A percentile compares a stretch with the other conserved stretches of the same genome.
Evolutionary conservation across 2,113 vertebrate genomes (phyloP).

Genomic region (Charina bottae): DNA sequence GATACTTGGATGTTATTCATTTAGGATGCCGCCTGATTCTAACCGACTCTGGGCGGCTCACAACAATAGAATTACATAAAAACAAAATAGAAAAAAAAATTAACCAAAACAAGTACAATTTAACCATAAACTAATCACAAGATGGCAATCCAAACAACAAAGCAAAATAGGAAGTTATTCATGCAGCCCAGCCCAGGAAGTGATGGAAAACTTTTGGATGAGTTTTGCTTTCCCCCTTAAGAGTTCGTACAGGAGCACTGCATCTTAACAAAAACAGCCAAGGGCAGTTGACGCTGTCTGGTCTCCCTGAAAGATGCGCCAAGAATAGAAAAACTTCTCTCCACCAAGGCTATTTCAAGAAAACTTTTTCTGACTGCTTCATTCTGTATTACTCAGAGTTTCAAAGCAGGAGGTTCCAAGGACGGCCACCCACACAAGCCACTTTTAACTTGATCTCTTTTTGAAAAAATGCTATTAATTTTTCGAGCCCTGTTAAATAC

Average conservation of each 20-base stretch:
- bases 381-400: neutral
- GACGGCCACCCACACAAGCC: rapidly evolving
- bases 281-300: neutral
- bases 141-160: neutral
- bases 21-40: neutral
- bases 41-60: neutral
- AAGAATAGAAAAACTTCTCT: neutral
- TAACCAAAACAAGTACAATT: neutral
- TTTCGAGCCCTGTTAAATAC: neutral
- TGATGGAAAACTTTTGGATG: neutral
- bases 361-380: neutral
- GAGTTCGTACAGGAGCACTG: neutral
- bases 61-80: neutral
- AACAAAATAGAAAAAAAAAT: neutral
- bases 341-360: neutral
- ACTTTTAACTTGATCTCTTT: neutral
- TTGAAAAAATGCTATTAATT: neutral
- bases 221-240: neutral
- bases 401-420: rapidly evolving
- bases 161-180: neutral
- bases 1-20: too few relatives aligned
- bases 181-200: neutral
- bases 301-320: neutral
- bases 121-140: neutral
- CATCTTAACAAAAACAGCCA: neutral